phyloP scores from a whole-genome alignment of 2,797 vertebrate species.

The Coilia nasus region DNA sequence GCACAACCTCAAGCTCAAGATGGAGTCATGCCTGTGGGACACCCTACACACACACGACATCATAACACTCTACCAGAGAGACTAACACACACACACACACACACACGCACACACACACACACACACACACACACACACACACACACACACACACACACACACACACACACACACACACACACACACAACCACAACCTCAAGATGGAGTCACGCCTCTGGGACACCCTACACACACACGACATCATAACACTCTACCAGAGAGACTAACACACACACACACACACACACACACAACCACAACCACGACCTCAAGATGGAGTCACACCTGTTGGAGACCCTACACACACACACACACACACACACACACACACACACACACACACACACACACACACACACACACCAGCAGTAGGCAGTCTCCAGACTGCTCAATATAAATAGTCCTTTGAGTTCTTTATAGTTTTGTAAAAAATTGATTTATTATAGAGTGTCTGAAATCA shows the following conservation, averaged over 20 bases:
- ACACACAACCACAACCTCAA: constrained; percentile 77
- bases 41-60: neutral
- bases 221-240: constrained; percentile 62
- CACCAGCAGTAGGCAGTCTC: neutral
- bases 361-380: neutral
- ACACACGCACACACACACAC: neutral
- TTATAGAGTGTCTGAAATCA: neutral
- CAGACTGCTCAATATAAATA: neutral
- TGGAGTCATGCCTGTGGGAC: too few species aligned
- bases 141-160: neutral
- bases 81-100: neutral
- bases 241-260: constrained; percentile 77
- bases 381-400: too few species aligned
- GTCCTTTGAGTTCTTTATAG: neutral
- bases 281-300: constrained; percentile 59
- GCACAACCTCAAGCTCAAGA: neutral
- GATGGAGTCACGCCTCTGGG: constrained; percentile 78
- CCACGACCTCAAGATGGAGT: constrained; percentile 81
- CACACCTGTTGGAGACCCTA: constrained; percentile 72
- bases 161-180: too few species aligned
- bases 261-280: constrained; percentile 7
- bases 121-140: too few species aligned
- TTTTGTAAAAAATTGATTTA: neutral
- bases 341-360: constrained; percentile 45
- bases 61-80: neutral